Base-by-base conservation (phyloP, 2,113 vertebrate genomes). In the Micronisus gabar region DNA sequence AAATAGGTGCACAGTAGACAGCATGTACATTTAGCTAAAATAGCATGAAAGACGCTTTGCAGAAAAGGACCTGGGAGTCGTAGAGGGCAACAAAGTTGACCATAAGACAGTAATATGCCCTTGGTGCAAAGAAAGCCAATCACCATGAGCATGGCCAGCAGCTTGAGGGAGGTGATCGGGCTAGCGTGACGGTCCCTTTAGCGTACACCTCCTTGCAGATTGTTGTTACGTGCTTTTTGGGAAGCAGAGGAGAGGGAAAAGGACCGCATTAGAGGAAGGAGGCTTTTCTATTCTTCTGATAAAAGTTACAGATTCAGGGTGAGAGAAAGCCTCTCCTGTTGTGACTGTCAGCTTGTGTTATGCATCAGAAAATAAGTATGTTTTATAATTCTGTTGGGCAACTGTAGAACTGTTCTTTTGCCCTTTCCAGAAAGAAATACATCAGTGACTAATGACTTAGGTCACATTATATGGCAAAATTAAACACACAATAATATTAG, bases 391-490 rank as follows among this genome's bases (percentile, higher is more conserved):
- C 87, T 70, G 11, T 74, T 82, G 67, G 38, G 48, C 47, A 91
- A 32, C 34, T 41, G 20, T 68, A 26, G 73, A 94, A 95, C 75
- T 78, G 90, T 96, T 97, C 86, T 86, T 68, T 96, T 95, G 68
- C 83, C 76, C 78, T 97, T 98, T 98, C 59, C 30, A 85, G 93
- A 94, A 94, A 70, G 83, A 93, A 90, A 95, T 73, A 52, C 10
- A 27, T 73, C 30, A 70, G 56, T 97, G 94, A 96, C 94, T 95
- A 97, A 97, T 91, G 79, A 67, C 67, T 94, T 78, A 61, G 62
- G 85, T 65, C 81, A 59, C 78, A 78, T 72, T 74, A 43, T 40
- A 18, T 6, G 48, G 43, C 66, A 81, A 93, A 94, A 89, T 96
- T 96, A 88, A 97, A 88, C 18, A 87, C 76, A 81, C 74, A 88